Percentiles rank a stretch among this genome's conserved stretches.
Conservation (phyloP, 2,888 invertebrate species). For the Dryadula phaetusa region DNA sequence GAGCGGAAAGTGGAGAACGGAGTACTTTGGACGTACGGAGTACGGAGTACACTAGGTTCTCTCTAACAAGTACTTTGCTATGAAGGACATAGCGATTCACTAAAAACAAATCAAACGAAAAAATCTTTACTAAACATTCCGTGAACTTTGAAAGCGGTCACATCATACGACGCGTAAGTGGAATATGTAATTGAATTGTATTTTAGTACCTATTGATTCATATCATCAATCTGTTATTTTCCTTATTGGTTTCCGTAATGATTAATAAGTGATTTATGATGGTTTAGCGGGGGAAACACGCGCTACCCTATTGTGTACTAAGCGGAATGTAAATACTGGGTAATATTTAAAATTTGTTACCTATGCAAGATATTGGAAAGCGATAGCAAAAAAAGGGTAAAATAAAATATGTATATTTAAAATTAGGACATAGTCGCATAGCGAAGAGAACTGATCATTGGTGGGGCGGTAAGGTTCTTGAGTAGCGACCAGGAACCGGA, state of each 20-base stretch:
- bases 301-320: slow-evolving; percentile 3
- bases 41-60: too few species aligned
- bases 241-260: slow-evolving; percentile 39
- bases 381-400: not conserved
- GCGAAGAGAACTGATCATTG: too few species aligned
- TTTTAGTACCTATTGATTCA: slow-evolving; percentile 20
- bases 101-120: too few species aligned
- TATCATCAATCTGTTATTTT: slow-evolving; percentile 26
- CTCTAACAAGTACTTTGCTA: too few species aligned
- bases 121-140: slow-evolving; percentile 12
- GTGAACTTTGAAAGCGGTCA: slow-evolving; percentile 11
- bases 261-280: slow-evolving; percentile 38
- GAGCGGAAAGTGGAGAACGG: too few species aligned
- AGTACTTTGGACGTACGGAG: too few species aligned
- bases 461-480: too few species aligned
- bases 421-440: not conserved
- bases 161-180: slow-evolving; percentile 10
- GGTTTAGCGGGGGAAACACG: slow-evolving; percentile 29
- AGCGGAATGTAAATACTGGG: slow-evolving; percentile 2
- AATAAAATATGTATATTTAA: not conserved
- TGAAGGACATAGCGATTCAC: too few species aligned
- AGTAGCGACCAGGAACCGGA: too few species aligned
- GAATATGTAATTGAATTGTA: slow-evolving; percentile 23
- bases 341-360: not conserved
- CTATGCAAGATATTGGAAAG: not conserved